Evolutionary conservation across 1,140 invertebrate species (phyloP), one percentile per base, ranked within the genome.

Genomic region (Drosophila simulans): DNA sequence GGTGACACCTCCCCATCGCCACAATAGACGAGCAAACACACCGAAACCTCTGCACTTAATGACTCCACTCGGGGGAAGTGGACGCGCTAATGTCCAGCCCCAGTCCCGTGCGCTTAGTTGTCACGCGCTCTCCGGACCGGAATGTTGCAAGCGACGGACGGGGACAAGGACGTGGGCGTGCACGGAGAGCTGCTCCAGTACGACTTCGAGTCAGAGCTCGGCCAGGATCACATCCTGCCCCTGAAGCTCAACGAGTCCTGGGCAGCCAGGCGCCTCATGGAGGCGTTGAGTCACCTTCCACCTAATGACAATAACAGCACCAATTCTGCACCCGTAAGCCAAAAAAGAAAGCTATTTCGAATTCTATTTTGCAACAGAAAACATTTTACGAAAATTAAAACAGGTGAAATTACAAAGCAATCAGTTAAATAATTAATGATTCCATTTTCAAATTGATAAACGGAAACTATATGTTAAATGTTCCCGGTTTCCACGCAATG

Each of bases 221-320:
- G 74, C 45, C 62, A 79, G 27, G 83, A 80, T 66, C 78, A 78
- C n/a, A 77, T 93, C 20, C 83, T 94, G 39, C 93, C 94, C 3
- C 72, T 94, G 39, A 93, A 94, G 77, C 91, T 93, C 15, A 93
- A 93, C 77, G 93, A 93, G 59, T 93, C 94, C 3, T 94, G 94
- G 94, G 93, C 93, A n/a, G 93, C 93, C 27, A 91, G 93, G 70
- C 92, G 93, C 20, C 69, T 94, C 4, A 58, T 93, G 57, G 91
- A 92, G 60, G 86, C 89, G 2, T 54, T 92, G 3, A 86, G 82
- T 49, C 78, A 90, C 12, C 54, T 92, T 49, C 91, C 91, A 13
- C 89, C 89, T 12, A 58, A 43, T 46, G 51, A n/a, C 13, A 86
- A 39, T 42, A 45, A 13, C 13, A 86, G 27, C 34, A 83, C 64